phyloP scores from a whole-genome alignment of 2,113 vertebrate genomes.

The Petaurus breviceps region DNA sequence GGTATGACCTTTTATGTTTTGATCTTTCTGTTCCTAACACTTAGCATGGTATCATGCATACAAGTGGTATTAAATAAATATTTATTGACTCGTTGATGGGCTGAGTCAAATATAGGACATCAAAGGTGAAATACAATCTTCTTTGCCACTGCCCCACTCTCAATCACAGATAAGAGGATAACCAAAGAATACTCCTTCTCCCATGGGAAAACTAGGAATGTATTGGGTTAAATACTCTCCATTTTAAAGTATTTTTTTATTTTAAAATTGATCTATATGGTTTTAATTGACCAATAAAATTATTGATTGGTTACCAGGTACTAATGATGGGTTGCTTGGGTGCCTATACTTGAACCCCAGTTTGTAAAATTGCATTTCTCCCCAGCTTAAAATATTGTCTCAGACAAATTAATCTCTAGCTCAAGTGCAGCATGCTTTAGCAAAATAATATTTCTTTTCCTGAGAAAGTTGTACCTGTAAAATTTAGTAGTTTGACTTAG shows the following conservation, averaged over 20 bases:
- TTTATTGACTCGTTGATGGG: neutral
- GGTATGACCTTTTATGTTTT: neutral
- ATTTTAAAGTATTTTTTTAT: neutral
- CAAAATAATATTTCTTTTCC: no score
- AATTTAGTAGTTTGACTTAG: no score
- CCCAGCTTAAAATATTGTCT: no score
- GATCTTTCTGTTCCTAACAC: neutral
- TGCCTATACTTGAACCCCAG: no score
- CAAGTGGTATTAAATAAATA: neutral
- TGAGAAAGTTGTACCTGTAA: no score
- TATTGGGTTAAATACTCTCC: neutral
- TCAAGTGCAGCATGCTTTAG: no score
- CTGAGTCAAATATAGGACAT: neutral
- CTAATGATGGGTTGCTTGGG: no score
- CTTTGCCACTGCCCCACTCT: neutral
- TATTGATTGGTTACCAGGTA: neutral
- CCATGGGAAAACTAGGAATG: neutral
- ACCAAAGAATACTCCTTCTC: neutral
- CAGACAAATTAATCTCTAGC: no score
- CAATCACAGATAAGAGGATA: neutral
- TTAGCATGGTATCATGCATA: neutral
- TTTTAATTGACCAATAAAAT: neutral
- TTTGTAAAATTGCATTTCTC: no score
- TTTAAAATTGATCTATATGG: neutral
- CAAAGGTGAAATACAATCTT: neutral